Base-by-base conservation (phyloP, 2,113 vertebrate species). In the Aspidoscelis tigris region DNA sequence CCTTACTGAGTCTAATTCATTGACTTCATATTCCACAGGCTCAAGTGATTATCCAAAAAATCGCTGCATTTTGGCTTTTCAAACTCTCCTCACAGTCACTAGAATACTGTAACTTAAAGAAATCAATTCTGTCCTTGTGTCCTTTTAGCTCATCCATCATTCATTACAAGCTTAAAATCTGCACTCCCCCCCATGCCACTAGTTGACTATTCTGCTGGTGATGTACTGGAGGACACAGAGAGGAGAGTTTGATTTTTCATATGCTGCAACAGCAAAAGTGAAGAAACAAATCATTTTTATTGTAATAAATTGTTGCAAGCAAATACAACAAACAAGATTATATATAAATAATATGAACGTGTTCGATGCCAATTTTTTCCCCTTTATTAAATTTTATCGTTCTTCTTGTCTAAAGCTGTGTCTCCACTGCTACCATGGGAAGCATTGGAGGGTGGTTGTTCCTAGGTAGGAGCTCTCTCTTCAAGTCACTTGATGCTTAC, bases 221-320 rank as follows among this genome's bases (percentile, higher is more conserved):
- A 75, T 41, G 0, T 47, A 73, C 22, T 8, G 0, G 64, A 79
- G 68, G 58, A 12, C 44, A 89, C 10, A 74, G 12, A 78, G 47
- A 39, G 20, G 16, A 80, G 18, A 83, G 73, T 1, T 7, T 90
- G 20, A 73, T 81, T 84, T 61, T 88, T 76, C 61, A 21, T 44
- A 64, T 86, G 21, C 61, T n/a, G 2, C 65, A 85, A 88, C 22
- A 78, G 3, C 7, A 71, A 55, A 83, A 86, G 1, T 3, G 44
- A 22, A 65, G 81, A 86, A 75, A 83, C 0, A 85, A 90, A 76
- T 76, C n/a, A 1, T 78, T 90, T 71, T 87, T 89, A 47, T 65
- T 82, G 4, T 55, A 75, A 76, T 79, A 85, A 78, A 85, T 3
- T 43, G 10, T 70, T 77, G 18, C 26, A 0, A 4, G 10, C 75